phyloP scores from a whole-genome alignment of 2,888 invertebrate species.

The Pinctada fucata region DNA sequence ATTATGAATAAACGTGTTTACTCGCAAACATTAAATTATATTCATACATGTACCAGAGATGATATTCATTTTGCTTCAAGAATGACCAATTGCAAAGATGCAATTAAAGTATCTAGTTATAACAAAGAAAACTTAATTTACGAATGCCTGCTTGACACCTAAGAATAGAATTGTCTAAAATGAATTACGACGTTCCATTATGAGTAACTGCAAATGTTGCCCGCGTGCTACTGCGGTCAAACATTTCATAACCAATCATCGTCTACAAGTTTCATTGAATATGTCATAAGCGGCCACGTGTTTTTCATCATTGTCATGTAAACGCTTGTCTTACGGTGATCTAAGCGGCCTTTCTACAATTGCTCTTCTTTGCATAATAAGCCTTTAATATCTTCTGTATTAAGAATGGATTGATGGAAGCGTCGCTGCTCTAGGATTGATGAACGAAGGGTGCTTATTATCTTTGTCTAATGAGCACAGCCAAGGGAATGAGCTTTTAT shows the following conservation, averaged over 20 bases:
- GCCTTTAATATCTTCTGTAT: slow-evolving; percentile 9
- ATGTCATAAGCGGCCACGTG: slow-evolving; percentile 23
- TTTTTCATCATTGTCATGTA: slow-evolving; percentile 16
- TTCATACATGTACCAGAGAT: too few species aligned
- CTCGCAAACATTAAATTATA: too few species aligned
- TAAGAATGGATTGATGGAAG: background rate
- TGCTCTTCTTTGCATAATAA: background rate
- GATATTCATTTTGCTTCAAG: too few species aligned
- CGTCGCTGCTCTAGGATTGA: background rate
- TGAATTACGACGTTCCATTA: background rate
- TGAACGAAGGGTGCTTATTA: background rate
- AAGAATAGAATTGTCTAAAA: background rate
- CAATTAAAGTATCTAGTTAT: too few species aligned
- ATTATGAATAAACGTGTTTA: too few species aligned
- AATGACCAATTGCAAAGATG: too few species aligned
- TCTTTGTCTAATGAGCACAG: background rate
- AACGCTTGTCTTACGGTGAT: background rate
- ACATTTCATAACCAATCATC: background rate
- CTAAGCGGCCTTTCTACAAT: background rate
- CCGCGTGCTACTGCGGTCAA: background rate
- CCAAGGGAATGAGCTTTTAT: too few species aligned
- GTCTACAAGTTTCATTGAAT: background rate
- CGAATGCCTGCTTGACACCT: too few species aligned
- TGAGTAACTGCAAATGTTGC: background rate
- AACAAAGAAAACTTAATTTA: too few species aligned